Evolutionary conservation across 2,888 invertebrate genomes (phyloP).

Genomic region (Philaethria dido): DNA sequence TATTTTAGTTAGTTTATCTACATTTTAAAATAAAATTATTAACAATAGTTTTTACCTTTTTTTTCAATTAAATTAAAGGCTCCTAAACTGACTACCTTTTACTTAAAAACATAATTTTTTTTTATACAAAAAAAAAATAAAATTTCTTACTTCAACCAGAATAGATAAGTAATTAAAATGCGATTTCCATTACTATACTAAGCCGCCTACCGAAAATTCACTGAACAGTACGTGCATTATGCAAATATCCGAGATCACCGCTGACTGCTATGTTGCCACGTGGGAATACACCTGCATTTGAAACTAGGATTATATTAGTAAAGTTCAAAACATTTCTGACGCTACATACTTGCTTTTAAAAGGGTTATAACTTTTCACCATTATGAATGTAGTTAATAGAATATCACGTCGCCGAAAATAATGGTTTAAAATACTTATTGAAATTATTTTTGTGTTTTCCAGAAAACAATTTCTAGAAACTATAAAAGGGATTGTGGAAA

Average conservation of each 20-base stretch:
- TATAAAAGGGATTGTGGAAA: no score
- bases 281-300: constrained; percentile 11
- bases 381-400: background rate
- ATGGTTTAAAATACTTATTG: background rate
- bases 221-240: constrained; percentile 19
- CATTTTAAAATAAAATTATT: no score
- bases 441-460: no score
- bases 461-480: no score
- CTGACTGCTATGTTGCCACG: background rate
- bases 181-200: background rate
- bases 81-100: no score
- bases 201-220: constrained; percentile 12
- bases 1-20: no score
- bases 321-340: background rate
- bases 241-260: constrained; percentile 29
- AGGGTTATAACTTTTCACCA: background rate
- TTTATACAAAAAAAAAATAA: no score
- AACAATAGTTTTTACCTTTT: no score
- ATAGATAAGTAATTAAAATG: constrained; percentile 9
- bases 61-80: no score
- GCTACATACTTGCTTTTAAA: background rate
- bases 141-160: background rate
- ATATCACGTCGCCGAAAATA: background rate
- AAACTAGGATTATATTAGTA: background rate
- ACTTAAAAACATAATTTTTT: no score